Evolutionary conservation across 2,113 vertebrate genomes (phyloP).

Genomic region (Lucifuga dentata): DNA sequence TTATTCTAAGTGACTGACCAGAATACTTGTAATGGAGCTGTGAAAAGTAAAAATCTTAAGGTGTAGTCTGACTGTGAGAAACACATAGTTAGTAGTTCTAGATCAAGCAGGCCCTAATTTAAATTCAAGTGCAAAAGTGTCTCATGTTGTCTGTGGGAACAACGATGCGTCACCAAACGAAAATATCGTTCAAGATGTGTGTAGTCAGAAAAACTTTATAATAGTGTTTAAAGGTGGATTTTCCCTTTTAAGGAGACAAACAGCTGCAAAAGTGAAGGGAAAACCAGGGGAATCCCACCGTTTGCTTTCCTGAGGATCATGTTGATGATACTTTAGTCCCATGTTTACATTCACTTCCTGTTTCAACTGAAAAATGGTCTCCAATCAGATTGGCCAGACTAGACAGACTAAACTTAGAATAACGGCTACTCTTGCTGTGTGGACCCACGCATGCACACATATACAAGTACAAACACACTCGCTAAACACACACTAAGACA

Average conservation of each 20-base stretch:
- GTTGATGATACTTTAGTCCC: slow-evolving; percentile 17
- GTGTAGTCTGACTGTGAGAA: too few relatives aligned
- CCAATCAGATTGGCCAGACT: slow-evolving; percentile 8
- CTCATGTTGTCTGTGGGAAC: too few relatives aligned
- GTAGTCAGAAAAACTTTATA: too few relatives aligned
- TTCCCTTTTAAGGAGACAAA: not conserved
- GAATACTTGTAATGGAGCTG: too few relatives aligned
- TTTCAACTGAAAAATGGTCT: slow-evolving; percentile 13
- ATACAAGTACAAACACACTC: not conserved
- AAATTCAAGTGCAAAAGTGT: too few relatives aligned
- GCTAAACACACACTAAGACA: not conserved
- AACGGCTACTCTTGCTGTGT: not conserved
- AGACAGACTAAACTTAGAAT: slow-evolving; percentile 7
- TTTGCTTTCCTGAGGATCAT: slow-evolving; percentile 26
- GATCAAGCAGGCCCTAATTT: too few relatives aligned
- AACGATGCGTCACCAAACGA: too few relatives aligned
- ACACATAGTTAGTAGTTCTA: too few relatives aligned
- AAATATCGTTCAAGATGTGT: too few relatives aligned
- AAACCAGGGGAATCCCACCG: slow-evolving; percentile 62
- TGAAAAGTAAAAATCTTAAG: too few relatives aligned
- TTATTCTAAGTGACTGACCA: too few relatives aligned
- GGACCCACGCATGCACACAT: slow-evolving; percentile 1
- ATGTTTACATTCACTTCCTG: slow-evolving; percentile 63
- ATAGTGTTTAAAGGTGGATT: not conserved
- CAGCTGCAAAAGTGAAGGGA: slow-evolving; percentile 30